phyloP scores from a whole-genome alignment of 2,888 invertebrate species.

The Cordilura impudica region DNA sequence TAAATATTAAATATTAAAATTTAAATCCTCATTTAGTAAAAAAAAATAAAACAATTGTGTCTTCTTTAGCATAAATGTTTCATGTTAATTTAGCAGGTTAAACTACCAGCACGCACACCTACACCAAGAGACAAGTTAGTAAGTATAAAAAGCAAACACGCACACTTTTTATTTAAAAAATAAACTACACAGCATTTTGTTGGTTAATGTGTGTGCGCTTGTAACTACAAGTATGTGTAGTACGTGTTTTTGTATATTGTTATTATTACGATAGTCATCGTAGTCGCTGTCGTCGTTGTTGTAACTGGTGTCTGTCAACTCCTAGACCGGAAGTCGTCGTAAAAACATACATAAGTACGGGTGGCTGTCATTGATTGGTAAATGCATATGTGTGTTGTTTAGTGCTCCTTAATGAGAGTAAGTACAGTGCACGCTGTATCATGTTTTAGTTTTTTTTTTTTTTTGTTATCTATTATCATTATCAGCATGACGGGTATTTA shows the following conservation, averaged over 20 bases:
- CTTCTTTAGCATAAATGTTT: no score
- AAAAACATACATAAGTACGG: conserved; percentile 4
- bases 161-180: conserved; percentile 1
- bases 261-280: neutral
- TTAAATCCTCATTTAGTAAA: no score
- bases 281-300: neutral
- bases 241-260: conserved; percentile 8
- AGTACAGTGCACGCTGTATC: neutral
- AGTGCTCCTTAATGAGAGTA: conserved; percentile 27
- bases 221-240: neutral
- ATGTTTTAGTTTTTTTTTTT: neutral
- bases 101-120: no score
- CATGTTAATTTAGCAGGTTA: no score
- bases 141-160: neutral
- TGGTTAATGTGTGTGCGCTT: neutral
- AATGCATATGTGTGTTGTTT: no score
- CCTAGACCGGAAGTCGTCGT: conserved; percentile 55
- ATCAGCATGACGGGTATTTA: neutral
- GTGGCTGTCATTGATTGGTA: conserved; percentile 45
- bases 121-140: neutral
- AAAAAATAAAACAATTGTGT: neutral
- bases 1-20: no score
- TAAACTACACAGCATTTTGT: neutral
- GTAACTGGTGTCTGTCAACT: conserved; percentile 34
- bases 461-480: neutral